Conservation (phyloP, 2,888 invertebrate genomes). For the Drosophila acutilabella region DNA sequence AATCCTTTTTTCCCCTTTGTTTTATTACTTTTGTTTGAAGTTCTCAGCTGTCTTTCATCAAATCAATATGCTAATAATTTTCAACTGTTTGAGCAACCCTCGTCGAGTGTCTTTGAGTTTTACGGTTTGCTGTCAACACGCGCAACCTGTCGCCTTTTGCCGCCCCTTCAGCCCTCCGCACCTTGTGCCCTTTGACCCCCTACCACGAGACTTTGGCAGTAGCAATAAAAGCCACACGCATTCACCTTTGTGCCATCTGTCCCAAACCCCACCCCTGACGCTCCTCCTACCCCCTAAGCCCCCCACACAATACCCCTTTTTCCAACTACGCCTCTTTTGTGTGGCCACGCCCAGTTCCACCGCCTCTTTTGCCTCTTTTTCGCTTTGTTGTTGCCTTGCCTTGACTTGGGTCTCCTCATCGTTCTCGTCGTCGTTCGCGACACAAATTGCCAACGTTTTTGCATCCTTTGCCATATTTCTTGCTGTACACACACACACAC, state of each 20-base stretch:
- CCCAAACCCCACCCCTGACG: neutral
- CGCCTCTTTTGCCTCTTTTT: conserved; percentile 36
- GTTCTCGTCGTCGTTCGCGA: conserved; percentile 57
- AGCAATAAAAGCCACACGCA: conserved; percentile 77
- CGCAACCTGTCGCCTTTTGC: conserved; percentile 70
- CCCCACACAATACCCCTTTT: neutral
- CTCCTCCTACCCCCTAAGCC: neutral
- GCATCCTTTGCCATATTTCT: conserved; percentile 80
- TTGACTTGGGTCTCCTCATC: conserved; percentile 37
- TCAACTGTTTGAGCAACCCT: conserved; percentile 34
- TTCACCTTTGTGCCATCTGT: conserved; percentile 45
- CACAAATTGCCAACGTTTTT: conserved; percentile 81
- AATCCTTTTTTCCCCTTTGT: too few relatives aligned
- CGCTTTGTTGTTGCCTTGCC: conserved; percentile 42
- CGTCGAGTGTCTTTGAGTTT: conserved; percentile 22
- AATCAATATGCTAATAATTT: conserved; percentile 2
- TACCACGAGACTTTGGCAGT: conserved; percentile 22
- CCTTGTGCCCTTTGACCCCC: conserved; percentile 10
- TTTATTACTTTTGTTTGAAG: too few relatives aligned
- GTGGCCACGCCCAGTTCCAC: conserved; percentile 49
- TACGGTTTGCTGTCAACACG: conserved; percentile 64
- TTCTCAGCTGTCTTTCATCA: neutral
- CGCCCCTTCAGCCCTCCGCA: neutral
- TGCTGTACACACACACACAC: conserved; percentile 19
- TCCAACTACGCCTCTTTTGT: conserved; percentile 10